Percentiles rank a stretch among this genome's conserved stretches.
These are phyloP conservation scores for Alethe diademata DNA, from an alignment of 2,113 vertebrate genomes.

Conservation along the genomic window DNA sequence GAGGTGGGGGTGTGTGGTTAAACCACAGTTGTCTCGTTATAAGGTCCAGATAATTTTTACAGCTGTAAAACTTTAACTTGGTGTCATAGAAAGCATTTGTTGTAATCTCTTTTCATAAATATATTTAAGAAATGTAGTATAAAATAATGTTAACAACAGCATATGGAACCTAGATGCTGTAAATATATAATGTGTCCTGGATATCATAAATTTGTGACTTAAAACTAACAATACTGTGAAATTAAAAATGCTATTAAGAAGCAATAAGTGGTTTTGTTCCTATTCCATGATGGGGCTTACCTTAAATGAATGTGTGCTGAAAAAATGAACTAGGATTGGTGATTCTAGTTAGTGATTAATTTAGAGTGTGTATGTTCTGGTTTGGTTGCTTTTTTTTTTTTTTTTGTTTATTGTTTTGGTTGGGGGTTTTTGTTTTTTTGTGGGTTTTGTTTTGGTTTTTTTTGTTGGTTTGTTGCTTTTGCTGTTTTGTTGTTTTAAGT, in stretches of 20 bases:
- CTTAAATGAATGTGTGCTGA: not conserved
- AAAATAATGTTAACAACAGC: not conserved
- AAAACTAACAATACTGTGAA: not conserved
- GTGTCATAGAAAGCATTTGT: not conserved
- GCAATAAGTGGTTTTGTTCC: not conserved
- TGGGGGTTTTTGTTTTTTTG: too few relatives aligned
- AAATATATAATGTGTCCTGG: not conserved
- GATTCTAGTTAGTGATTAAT: not conserved
- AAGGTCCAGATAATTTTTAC: not conserved
- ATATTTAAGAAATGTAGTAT: not conserved
- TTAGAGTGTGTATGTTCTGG: accelerated
- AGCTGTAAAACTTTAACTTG: not conserved
- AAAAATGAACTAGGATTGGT: not conserved
- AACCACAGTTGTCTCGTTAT: not conserved
- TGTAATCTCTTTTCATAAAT: not conserved
- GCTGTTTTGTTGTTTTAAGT: not conserved
- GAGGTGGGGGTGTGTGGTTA: not conserved
- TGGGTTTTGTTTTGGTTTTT: not conserved
- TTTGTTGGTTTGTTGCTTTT: not conserved
- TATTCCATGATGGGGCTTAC: accelerated
- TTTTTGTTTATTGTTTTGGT: not conserved
- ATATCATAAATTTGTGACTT: not conserved
- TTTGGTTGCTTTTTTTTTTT: not conserved
- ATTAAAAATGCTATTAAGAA: not conserved
- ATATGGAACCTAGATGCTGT: accelerated